Evolutionary conservation across 2,888 invertebrate genomes (phyloP), one percentile per base, ranked within the genome.

Genomic region (Charanyca ferruginea): DNA sequence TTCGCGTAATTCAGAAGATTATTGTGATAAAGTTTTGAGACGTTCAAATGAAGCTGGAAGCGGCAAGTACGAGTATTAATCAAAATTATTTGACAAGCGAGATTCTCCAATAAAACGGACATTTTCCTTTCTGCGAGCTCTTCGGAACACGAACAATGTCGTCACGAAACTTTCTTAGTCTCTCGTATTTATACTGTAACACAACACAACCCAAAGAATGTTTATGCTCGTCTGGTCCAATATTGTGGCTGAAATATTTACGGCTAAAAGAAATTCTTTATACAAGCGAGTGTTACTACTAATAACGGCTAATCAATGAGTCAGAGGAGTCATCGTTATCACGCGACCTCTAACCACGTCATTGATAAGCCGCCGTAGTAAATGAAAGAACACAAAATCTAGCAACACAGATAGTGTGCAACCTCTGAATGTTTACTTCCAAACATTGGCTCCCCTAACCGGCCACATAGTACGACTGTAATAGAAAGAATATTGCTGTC

Each of bases 21-120:
- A 69, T 73, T 71, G 47, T 76, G 76, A 76, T 69, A 53, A 78
- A 81, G 70, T 83, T 81, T 81, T 38, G 47, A 66, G 48, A 38
- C 48, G 58, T 77, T 57, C 59, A 47, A 60, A 64, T 55, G 59
- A 70, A 61, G 62, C 60, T 60, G 42, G 23, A 59, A 60, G 48
- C 49, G 45, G 60, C 62, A 66, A 65, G 62, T 62, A 63, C 32
- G 62, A 49, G 47, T 63, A 68, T 83, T 71, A 81, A 71, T 76
- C 61, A 78, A 74, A 72, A 45, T 74, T 75, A 70, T 81, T 77
- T 63, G 59, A 65, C 62, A 80, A 60, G 62, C 66, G 28, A 64
- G 49, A 67, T 70, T 68, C 57, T 70, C 25, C 53, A 70, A 77
- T 77, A 64, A 66, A 64, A 67, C 45, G 45, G 60, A 44, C 49